Evolutionary conservation across 2,113 vertebrate genomes (phyloP), one percentile per base, ranked within the genome.

Genomic region (Gallinago media): DNA sequence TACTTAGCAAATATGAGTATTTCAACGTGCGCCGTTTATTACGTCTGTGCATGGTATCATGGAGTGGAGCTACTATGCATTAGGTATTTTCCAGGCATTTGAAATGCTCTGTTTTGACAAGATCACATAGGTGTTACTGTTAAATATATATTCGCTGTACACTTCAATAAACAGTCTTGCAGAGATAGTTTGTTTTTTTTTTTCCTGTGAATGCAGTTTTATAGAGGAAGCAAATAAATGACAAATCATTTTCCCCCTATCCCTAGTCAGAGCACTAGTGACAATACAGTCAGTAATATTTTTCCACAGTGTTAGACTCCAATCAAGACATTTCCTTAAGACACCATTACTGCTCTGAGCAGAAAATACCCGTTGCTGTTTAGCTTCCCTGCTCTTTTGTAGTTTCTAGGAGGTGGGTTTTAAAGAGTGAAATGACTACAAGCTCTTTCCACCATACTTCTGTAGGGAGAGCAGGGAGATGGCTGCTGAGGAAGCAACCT

Each of bases 41-140:
- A 66, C 1, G 0, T 47, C 52, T 73, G 5, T 49, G 59, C 85
- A 32, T 13, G 3, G 15, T 40, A 23, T 90, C 61, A 16, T 6
- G 19, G 70, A 38, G 70, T 23, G 40, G 74, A 77, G 78, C 73
- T 76, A 13, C 25, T 34, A 15, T 34, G 22, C 59, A 46, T 79
- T 83, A 83, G 76, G 75, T 85, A 47, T 88, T 83, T 70, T 59
- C 81, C 46, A 70, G 27, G 27, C 88, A n/a, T 58, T 75, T 67
- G 54, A 78, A 81, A 79, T 81, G 80, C 84, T 81, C 63, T 72
- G 77, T 70, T 93, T 85, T 6, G 1, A 79, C 85, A 79, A 36
- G 82, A 91, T 92, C 88, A 56, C 62, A 49, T 63, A 93, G 81
- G 63, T 94, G 86, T 95, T 85, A 76, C 71, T 76, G 75, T 62